Evolutionary conservation across 2,888 invertebrate species (phyloP), one percentile per base, ranked within the genome.

Genomic region (Aphodius sticticus): DNA sequence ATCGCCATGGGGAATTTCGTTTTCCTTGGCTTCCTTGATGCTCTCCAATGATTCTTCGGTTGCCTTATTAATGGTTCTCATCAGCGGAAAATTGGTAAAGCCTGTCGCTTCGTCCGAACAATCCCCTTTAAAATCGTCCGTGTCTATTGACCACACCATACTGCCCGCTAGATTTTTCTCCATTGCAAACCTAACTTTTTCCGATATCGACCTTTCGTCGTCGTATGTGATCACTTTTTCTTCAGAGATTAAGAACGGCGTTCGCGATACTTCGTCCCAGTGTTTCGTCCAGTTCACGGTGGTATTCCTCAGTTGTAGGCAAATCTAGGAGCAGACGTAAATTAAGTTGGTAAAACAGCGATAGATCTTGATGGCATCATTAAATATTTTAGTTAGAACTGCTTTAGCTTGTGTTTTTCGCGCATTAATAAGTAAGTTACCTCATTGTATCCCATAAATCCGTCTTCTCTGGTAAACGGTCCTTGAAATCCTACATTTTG

Each of bases 61-160:
- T 0, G 93, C 94, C 80, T 92, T 92, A 86, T 96, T 94, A 77
- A 96, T 93, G 0, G 94, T 91, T 76, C 93, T 91, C 90, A 96
- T 91, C 0, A 96, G 88, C 0, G 94, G 94, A 88, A 93, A 96
- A 86, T 94, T 94, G 38, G 82, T 83, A 78, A 85, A 85, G 6
- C 77, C 69, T 6, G 79, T 80, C 81, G 91, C 92, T 85, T 90
- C 92, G 0, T 88, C 87, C 0, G 86, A 26, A 82, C 96, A 96
- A 76, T 91, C 91, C 0, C 96, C 96, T 26, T 90, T 90, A 87
- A 96, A 96, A 88, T 97, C 97, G 83, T 97, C 97, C 0, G 96
- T 97, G 87, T 97, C 97, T 69, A 96, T 92, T 69, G 96, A 95
- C 97, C 97, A 97, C 6, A 96, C 93, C 96, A 97, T 96, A 0